These are phyloP conservation scores for Macrostomum lignano DNA, from an alignment of 1,140 invertebrate genomes.

Conservation along the genomic window DNA sequence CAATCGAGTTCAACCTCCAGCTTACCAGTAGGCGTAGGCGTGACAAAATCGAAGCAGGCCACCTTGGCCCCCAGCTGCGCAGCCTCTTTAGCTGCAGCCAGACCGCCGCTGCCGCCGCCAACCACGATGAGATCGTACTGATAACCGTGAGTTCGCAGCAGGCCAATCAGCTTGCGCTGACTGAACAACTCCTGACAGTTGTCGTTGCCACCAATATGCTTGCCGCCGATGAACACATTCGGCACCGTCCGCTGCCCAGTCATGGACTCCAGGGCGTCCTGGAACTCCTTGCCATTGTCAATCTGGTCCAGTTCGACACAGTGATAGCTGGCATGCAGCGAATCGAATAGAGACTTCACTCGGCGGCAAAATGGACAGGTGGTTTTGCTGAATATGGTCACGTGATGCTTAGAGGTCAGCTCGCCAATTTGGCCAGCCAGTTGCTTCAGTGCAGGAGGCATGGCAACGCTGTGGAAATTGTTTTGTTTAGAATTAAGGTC, in stretches of 20 bases:
- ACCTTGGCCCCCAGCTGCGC: too few relatives aligned
- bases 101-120: conserved; percentile 71
- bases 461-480: too few relatives aligned
- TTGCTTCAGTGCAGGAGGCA: too few relatives aligned
- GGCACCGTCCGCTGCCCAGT: conserved; percentile 34
- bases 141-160: conserved; percentile 15
- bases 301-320: background rate
- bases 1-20: too few relatives aligned
- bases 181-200: background rate
- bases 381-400: conserved; percentile 33
- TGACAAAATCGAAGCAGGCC: too few relatives aligned
- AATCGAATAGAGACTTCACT: conserved; percentile 15
- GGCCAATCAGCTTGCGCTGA: background rate
- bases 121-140: conserved; percentile 72
- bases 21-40: too few relatives aligned
- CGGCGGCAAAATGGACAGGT: conserved; percentile 32
- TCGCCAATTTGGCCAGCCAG: too few relatives aligned
- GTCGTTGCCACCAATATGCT: conserved; percentile 28
- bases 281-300: conserved; percentile 29
- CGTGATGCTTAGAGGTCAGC: too few relatives aligned
- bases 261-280: conserved; percentile 25
- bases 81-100: conserved; percentile 64
- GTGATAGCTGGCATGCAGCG: conserved; percentile 4
- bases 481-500: too few relatives aligned
- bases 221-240: conserved; percentile 34